These are phyloP conservation scores for Neolamprologus caudopunctatus DNA, from an alignment of 2,113 vertebrate genomes.

Conservation along the genomic window DNA sequence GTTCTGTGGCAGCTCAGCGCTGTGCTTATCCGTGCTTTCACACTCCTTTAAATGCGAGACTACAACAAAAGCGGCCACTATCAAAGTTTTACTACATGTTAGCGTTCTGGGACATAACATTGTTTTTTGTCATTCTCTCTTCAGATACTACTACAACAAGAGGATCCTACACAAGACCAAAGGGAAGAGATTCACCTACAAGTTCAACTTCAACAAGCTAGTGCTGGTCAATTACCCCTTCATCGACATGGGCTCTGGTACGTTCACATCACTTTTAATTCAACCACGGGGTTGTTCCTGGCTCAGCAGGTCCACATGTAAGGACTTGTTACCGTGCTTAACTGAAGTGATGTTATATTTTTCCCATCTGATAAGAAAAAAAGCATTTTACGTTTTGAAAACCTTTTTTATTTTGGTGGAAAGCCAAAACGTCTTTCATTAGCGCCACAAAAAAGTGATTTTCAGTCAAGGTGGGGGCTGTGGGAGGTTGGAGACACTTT, in stretches of 20 bases:
- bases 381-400: not conserved
- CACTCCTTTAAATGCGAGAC: not conserved
- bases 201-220: constrained; percentile 93
- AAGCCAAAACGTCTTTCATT: not conserved
- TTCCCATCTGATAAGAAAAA: not conserved
- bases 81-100: not conserved
- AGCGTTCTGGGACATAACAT: not conserved
- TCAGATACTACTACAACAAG: constrained; percentile 91
- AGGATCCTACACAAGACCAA: constrained; percentile 92
- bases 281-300: fast-evolving
- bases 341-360: not conserved
- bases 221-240: constrained; percentile 91
- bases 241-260: constrained; percentile 82
- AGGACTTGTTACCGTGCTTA: not conserved
- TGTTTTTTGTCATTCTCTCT: not conserved
- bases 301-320: not conserved
- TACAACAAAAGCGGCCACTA: not conserved
- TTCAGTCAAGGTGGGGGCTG: not conserved
- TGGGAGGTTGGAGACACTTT: not conserved
- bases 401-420: not conserved
- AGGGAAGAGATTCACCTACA: constrained; percentile 91
- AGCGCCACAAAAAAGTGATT: not conserved
- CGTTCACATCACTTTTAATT: not conserved
- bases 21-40: not conserved
- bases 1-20: not conserved